Evolutionary conservation across 2,113 vertebrate species (phyloP), one percentile per base, ranked within the genome.

Genomic region (Sylvilagus bachmani): DNA sequence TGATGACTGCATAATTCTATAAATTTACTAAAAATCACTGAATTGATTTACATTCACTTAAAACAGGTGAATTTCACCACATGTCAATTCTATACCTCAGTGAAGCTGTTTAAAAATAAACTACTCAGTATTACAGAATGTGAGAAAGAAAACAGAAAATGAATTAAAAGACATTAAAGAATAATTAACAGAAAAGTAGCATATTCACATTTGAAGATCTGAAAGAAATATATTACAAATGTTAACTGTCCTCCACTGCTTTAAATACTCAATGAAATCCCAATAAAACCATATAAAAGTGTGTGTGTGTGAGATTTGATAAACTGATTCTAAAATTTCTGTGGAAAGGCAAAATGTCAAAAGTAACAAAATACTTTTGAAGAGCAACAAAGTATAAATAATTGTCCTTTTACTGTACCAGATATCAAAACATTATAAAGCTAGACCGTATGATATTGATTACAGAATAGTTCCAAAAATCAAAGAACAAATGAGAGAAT

Each of bases 281-380:
- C 79, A 91, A 61, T 85, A 51, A 94, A 89, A 73, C 81, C 29
- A 78, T 21, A 36, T 74, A 22, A 80, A 44, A 14, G 38, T 29
- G 10, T 44, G 33, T 33, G 2, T n/a, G 21, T 58, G 3, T 29
- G 25, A 10, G 73, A 87, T n/a, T 85, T 92, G 51, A 75, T 25
- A 81, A 91, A 80, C 88, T 83, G 27, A 69, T 86, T 82, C 74
- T 86, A 82, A 82, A 81, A 92, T 93, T 71, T 82, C 71, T 80
- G 81, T 70, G 33, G 84, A 89, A 92, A 75, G 38, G 10, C 14
- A 24, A 96, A 92, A 55, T 86, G 10, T 69, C 70, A 77, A 86
- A 96, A 93, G 62, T n/a, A 89, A 84, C 38, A 73, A 86, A 91
- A 94, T 13, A 82, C 29, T 64, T 85, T 71, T 67, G 61, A 91